Conservation (phyloP, 2,888 invertebrate species). For the Mesochorus sp. region DNA sequence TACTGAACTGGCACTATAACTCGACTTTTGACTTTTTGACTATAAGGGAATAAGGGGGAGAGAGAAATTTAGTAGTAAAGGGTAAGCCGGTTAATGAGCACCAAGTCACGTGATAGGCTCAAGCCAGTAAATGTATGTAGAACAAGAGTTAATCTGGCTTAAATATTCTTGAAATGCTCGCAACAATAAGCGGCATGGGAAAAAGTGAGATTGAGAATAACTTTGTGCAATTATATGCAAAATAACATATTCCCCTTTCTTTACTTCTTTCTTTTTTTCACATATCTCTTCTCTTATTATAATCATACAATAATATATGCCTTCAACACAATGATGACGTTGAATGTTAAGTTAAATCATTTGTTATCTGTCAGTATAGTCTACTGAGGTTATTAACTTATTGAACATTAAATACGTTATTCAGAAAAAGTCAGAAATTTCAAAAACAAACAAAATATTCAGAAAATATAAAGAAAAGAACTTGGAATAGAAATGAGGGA, state of each 20-base stretch:
- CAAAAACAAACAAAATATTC: background rate
- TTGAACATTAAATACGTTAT: too few species aligned
- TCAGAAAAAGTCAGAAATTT: background rate
- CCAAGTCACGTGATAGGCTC: conserved; percentile 51
- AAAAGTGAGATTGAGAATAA: background rate
- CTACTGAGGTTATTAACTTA: too few species aligned
- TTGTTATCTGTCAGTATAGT: too few species aligned
- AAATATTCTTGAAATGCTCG: conserved; percentile 44
- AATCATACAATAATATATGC: too few species aligned
- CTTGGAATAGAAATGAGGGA: background rate
- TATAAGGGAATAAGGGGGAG: background rate
- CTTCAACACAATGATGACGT: too few species aligned
- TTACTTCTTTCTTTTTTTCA: background rate
- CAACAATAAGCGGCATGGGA: background rate
- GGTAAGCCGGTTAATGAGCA: conserved; percentile 55
- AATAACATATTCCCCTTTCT: background rate
- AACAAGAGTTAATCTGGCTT: conserved; percentile 59
- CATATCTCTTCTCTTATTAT: background rate
- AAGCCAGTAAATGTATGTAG: conserved; percentile 53
- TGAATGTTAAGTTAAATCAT: too few species aligned
- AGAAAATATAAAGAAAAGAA: conserved; percentile 8
- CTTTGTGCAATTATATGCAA: too few species aligned
- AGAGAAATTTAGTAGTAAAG: background rate
- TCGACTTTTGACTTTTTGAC: conserved; percentile 34
- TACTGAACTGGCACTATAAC: background rate